Evolutionary conservation across 1,140 invertebrate genomes (phyloP).

Genomic region (Pentalonia nigronervosa): DNA sequence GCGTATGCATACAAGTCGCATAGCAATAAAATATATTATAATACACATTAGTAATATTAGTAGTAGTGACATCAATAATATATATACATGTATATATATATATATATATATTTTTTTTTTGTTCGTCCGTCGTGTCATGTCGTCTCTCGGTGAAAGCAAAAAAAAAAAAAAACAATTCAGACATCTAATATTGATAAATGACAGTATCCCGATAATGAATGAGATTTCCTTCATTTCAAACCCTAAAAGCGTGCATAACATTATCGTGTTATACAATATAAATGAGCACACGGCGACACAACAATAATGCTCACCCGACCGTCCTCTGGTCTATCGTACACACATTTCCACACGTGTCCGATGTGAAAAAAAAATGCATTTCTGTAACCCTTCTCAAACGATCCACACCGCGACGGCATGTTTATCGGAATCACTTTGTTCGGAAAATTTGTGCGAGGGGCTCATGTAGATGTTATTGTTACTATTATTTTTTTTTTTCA

Average conservation of each 20-base stretch:
- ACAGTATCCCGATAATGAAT: neutral
- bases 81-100: too few species aligned
- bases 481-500: neutral
- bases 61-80: too few species aligned
- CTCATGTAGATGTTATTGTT: neutral
- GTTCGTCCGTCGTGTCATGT: too few species aligned
- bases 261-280: neutral
- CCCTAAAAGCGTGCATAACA: neutral
- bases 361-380: neutral
- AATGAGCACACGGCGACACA: neutral
- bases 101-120: too few species aligned
- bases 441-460: neutral
- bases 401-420: neutral
- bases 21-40: neutral
- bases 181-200: neutral
- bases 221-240: neutral
- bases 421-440: neutral
- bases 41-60: too few species aligned
- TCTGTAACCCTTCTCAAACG: neutral
- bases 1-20: neutral
- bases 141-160: neutral
- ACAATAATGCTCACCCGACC: neutral
- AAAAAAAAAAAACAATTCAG: neutral
- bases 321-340: neutral
- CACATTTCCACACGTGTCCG: neutral